Evolutionary conservation across 2,888 invertebrate genomes (phyloP), one percentile per base, ranked within the genome.

Genomic region (Watsonalla binaria): DNA sequence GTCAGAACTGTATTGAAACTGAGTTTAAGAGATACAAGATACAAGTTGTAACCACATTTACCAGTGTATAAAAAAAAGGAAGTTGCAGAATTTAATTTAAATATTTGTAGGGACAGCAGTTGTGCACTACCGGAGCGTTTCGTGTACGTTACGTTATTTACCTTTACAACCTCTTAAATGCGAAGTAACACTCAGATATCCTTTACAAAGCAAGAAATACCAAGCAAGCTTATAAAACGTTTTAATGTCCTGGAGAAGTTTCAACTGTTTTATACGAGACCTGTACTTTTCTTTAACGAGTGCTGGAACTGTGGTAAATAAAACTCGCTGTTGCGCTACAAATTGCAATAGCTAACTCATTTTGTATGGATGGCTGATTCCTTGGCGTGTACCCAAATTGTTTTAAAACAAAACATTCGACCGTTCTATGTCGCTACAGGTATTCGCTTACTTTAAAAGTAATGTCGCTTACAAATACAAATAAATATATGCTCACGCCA

Each of bases 281-380:
- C 35, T 49, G 53, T 46, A 53, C 6, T 49, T 48, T 48, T 11
- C 45, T 49, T 49, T 49, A 37, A 45, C 45, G 45, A 35, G 11
- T 42, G 45, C 46, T 15, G 45, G 48, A 49, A 53, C 49, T 53
- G 49, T 34, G 53, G 35, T 37, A 39, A 53, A 53, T 49, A 53
- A 53, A 53, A 48, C 45, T 46, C 45, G 45, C 34, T 15, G 45
- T 15, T 49, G 11, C 49, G 46, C 45, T 53, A 49, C 48, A 53
- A 49, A 50, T 53, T 50, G 53, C 46, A 45, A 46, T 24, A 46
- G 49, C 49, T 53, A 53, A 53, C 53, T 53, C 46, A 50, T 49
- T 53, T 53, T 50, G 53, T 47, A 53, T 53, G 53, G 53, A 35
- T 45, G 53, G 53, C 49, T 53, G 53, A 53, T 49, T 53, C 37